Base-by-base conservation (phyloP, 2,797 vertebrate species). In the Melanotaenia boesemani region DNA sequence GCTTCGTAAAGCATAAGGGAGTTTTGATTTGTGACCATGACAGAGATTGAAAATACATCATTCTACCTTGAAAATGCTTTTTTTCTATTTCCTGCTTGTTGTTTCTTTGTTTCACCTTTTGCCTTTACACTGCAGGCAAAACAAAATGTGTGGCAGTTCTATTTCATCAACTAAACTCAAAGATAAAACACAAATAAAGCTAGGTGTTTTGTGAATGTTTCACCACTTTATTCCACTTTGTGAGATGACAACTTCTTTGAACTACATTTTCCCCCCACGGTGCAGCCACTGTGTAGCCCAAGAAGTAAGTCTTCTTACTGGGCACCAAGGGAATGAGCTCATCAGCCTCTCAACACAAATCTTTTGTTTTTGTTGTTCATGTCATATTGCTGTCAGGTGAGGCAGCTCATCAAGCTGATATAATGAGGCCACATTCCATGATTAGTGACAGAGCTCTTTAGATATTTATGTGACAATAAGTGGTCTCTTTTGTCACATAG, bases 361-460 rank as follows among this genome's bases (percentile, higher is more conserved):
- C 83, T 80, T 85, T 89, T 88, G 84, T 93, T 92, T 84, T 91
- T 87, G 82, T 94, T 89, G 82, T 91, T 86, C 74, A 1, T 88
- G 87, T 88, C 91, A 88, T 88, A 85, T 91, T 89, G 83, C 88
- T 93, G 92, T 94, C 93, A 95, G 92, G 90, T 93, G 89, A 90
- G 79, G 88, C 89, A 91, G 89, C 87, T 89, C 89, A 92, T 94
- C 89, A 93, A 90, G 91, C 79, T 89, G 90, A 95, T 92, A 86
- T 94, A 94, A 94, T 94, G 92, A 94, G 92, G 93, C 92, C 93
- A 91, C 30, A 60, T 86, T 89, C 56, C 63, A 70, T 81, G 81
- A 90, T 89, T 87, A 84, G 83, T 82, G 79, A 82, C 80, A 86
- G 65, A 79, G 79, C 37, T 84, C 77, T 85, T 89, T 77, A 82